Evolutionary conservation across 92 coral and sea anemone species (phyloP), one percentile per base, ranked within the genome.

Genomic region (Parazoanthus atlanticus): DNA sequence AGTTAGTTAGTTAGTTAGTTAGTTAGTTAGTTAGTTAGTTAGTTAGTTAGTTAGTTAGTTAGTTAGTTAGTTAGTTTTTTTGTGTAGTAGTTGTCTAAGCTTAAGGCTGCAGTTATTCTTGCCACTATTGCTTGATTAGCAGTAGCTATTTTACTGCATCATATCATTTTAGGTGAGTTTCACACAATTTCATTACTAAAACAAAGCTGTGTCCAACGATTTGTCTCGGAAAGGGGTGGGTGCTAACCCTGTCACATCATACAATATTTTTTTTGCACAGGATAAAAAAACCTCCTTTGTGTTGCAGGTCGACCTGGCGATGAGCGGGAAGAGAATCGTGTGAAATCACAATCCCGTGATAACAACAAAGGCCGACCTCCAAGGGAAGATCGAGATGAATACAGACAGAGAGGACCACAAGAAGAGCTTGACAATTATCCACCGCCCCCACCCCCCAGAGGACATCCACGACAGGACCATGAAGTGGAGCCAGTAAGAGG

Each of bases 381-480:
- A 28, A 83, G 86, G 61, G 86, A 41, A 11, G 77, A 46, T 66
- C 86, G 77, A n/a, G 86, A 83, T 16, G 86, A 83, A 2, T 83
- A 83, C 40, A 83, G 86, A 71, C 86, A 41, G 21, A 28, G 86
- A 28, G 86, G 56, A 29, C 86, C 75, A 67, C 78, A 47, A 0
- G 86, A 83, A 69, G 86, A 79, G 47, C 43, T 41, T 26, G 77
- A 83, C 26, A 52, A 43, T 26, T 83, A 83, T 28, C 77, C 86
- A 9, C 38, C 78, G 69, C 86, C 86, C 11, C 86, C 86, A 67
- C 86, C 86, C 76, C 61, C 78, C 41, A 83, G 65, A 78, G 86
- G 78, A 83, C 78, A 76, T n/a, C 26, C 78, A 21, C 86, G 77
- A 5, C 86, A 83, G 56, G 86, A 67, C 56, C 76, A 38, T 25